A percentile compares a stretch with the other conserved stretches of the same genome.
Conservation (phyloP, 2,797 vertebrate genomes). For the Capromys pilorides region DNA sequence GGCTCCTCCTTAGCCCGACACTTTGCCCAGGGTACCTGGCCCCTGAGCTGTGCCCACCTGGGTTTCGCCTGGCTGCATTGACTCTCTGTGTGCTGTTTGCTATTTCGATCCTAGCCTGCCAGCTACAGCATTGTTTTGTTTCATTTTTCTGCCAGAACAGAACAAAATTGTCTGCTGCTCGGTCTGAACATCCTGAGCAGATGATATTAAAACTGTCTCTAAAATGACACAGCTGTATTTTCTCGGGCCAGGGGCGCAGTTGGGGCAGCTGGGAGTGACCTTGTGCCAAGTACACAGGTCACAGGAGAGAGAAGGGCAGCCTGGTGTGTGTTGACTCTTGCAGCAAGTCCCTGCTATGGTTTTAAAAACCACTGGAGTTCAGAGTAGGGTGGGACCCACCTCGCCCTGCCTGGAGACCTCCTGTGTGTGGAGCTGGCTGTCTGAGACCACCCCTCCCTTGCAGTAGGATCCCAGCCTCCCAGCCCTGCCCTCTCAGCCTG, state of each 20-base stretch:
- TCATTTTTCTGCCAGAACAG: constrained; percentile 10
- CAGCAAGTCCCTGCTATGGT: constrained; percentile 1
- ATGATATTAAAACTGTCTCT: constrained; percentile 53
- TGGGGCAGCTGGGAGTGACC: constrained; percentile 19
- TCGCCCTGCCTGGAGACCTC: not conserved
- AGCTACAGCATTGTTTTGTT: not conserved
- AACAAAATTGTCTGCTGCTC: constrained; percentile 46
- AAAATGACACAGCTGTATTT: constrained; percentile 70
- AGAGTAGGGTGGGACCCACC: not conserved
- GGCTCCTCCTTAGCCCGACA: constrained; percentile 54
- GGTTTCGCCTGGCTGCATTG: not conserved
- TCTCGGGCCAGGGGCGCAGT: not conserved
- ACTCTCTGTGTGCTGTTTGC: not conserved
- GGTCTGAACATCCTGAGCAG: not conserved
- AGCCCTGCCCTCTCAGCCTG: constrained; percentile 28
- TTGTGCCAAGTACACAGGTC: not conserved
- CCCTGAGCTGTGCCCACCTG: not conserved
- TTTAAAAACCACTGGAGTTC: not conserved
- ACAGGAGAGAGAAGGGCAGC: not conserved
- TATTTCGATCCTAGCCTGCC: not conserved
- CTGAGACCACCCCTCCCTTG: constrained; percentile 26
- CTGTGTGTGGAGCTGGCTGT: not conserved
- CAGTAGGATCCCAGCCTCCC: not conserved
- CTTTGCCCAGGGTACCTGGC: not conserved
- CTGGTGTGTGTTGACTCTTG: not conserved